phyloP scores from a whole-genome alignment of 2,113 vertebrate species.

The Lamprotornis superbus region DNA sequence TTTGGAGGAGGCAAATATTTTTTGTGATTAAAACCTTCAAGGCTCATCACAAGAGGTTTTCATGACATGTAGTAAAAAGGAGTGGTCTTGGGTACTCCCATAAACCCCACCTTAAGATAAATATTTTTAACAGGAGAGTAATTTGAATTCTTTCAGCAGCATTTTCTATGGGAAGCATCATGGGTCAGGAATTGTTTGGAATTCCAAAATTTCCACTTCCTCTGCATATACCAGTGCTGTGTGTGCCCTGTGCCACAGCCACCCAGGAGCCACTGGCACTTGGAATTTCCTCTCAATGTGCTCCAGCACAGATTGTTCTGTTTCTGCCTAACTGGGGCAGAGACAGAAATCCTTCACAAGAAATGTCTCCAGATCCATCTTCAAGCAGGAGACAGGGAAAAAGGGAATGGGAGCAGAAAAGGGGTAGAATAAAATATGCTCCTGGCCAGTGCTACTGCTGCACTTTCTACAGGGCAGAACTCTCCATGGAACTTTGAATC shows the following conservation, averaged over 20 bases:
- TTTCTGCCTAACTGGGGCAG: background rate
- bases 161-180: background rate
- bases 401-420: background rate
- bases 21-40: background rate
- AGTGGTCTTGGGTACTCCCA: background rate
- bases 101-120: background rate
- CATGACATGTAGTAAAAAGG: background rate
- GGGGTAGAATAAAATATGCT: background rate
- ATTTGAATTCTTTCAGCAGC: background rate
- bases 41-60: background rate
- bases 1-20: background rate
- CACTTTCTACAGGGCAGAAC: background rate
- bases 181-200: background rate
- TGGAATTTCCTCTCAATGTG: background rate
- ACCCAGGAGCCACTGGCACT: background rate
- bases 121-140: background rate
- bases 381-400: background rate
- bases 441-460: background rate
- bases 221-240: background rate
- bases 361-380: background rate
- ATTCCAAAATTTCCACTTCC: background rate
- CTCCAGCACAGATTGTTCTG: background rate
- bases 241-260: background rate
- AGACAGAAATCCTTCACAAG: background rate
- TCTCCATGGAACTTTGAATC: background rate